Conservation (phyloP, 2,797 vertebrate species). For the Australoheros facetus region DNA sequence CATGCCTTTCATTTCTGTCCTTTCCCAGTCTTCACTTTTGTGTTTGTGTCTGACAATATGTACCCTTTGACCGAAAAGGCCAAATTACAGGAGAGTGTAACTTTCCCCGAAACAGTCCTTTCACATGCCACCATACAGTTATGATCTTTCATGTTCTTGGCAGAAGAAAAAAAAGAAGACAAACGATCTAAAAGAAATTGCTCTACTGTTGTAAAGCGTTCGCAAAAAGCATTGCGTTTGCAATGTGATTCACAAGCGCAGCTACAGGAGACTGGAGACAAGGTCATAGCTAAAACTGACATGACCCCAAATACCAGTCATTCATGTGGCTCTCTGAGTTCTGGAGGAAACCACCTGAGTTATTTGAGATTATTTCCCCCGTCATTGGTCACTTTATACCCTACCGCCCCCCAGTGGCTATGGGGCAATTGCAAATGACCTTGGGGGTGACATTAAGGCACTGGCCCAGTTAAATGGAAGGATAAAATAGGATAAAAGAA, state of each 20-base stretch:
- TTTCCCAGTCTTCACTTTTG: conserved; percentile 13
- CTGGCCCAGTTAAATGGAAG: neutral
- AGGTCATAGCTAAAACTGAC: conserved; percentile 49
- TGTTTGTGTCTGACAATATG: conserved; percentile 51
- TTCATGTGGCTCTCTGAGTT: conserved; percentile 26
- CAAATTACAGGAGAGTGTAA: conserved; percentile 39
- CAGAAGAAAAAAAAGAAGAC: neutral
- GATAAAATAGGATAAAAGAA: neutral
- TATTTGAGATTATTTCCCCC: conserved; percentile 38
- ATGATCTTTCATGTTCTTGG: neutral
- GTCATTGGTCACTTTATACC: conserved; percentile 47
- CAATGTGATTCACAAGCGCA: conserved; percentile 6
- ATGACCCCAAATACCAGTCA: conserved; percentile 43
- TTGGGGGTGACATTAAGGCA: conserved; percentile 24
- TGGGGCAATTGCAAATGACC: conserved; percentile 51
- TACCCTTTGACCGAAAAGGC: conserved; percentile 44
- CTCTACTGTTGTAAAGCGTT: neutral
- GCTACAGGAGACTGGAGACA: conserved; percentile 6
- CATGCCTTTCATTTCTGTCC: conserved; percentile 31
- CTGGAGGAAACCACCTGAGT: conserved; percentile 37
- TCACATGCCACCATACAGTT: neutral
- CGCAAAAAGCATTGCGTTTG: conserved; percentile 18
- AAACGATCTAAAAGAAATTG: conserved; percentile 3
- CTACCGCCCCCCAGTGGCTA: conserved; percentile 70
- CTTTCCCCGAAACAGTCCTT: conserved; percentile 53